Base-by-base conservation (phyloP, 2,797 vertebrate genomes). In the Chromis chromis region DNA sequence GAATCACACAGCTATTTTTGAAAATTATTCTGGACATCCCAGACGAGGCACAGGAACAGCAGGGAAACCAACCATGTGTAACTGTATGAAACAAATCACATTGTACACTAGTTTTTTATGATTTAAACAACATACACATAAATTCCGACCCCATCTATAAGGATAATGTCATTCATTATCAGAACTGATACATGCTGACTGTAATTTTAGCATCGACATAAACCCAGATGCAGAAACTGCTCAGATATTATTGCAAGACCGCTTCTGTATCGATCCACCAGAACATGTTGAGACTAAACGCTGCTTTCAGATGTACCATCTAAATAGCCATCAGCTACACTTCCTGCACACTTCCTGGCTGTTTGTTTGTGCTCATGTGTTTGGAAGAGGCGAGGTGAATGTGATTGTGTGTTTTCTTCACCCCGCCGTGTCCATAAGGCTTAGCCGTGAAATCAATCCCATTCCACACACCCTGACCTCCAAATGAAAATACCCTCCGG, bases 381-480 rank as follows among this genome's bases (percentile, higher is more conserved):
- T 27, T 6, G 24, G 19, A 49, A 52, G 62, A 73, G 50, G 17
- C 5, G 12, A 60, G 58, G 62, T 52, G 28, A 44, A 4, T 70
- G 52, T n/a, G 61, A 63, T 67, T 0, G 25, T 60, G 63, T 73
- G 24, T 70, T 72, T 53, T 53, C 22, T 14, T 28, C 60, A 40
- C 57, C 58, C n/a, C 39, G 52, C 28, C 75, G 4, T 4, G 16
- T 64, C 70, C 31, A 13, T 58, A 49, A 69, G 79, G 54, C 63
- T 78, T 28, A 80, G 76, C 79, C 24, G 11, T 87, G 76, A 89
- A 91, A 92, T 90, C 84, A 79, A 65, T 82, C 84, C 73, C 67
- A 56, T 25, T 84, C 12, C 42, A 60, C 73, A 74, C 76, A 62
- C 46, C 13, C 65, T 80, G 76, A 86, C 79, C 79, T 85, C 79